phyloP scores from a whole-genome alignment of 2,113 vertebrate species.

The Protomyctophum bolini region DNA sequence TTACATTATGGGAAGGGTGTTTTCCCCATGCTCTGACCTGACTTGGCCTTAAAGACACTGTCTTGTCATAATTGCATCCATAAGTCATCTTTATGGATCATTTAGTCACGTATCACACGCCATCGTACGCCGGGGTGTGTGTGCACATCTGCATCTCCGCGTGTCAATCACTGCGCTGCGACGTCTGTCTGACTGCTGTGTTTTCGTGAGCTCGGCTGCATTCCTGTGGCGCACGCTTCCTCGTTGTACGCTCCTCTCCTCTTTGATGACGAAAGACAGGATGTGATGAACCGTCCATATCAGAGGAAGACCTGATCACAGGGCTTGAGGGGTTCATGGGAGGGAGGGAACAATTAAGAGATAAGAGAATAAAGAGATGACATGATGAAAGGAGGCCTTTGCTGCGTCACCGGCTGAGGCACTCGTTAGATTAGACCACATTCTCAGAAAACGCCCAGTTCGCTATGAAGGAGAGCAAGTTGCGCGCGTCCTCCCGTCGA shows the following conservation, averaged over 20 bases:
- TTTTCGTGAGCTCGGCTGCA: conserved; percentile 50
- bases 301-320: conserved; percentile 41
- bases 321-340: conserved; percentile 44
- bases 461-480: conserved; percentile 21
- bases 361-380: conserved; percentile 69
- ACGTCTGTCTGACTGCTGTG: conserved; percentile 4
- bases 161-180: no score
- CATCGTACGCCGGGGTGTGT: no score
- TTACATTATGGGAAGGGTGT: no score
- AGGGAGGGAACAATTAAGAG: conserved; percentile 49
- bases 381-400: conserved; percentile 55
- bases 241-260: conserved; percentile 57
- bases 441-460: conserved; percentile 58
- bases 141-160: no score
- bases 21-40: no score
- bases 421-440: conserved; percentile 58
- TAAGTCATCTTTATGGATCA: no score
- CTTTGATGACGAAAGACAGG: conserved; percentile 52
- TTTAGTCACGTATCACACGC: no score
- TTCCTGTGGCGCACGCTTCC: conserved; percentile 15
- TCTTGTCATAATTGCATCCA: no score
- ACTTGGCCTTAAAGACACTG: no score
- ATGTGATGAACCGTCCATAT: no score
- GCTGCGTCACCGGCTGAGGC: conserved; percentile 53
- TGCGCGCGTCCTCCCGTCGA: conserved; percentile 40